Conservation (phyloP, 2,113 vertebrate species). For the Microcebus lehilahytsara region DNA sequence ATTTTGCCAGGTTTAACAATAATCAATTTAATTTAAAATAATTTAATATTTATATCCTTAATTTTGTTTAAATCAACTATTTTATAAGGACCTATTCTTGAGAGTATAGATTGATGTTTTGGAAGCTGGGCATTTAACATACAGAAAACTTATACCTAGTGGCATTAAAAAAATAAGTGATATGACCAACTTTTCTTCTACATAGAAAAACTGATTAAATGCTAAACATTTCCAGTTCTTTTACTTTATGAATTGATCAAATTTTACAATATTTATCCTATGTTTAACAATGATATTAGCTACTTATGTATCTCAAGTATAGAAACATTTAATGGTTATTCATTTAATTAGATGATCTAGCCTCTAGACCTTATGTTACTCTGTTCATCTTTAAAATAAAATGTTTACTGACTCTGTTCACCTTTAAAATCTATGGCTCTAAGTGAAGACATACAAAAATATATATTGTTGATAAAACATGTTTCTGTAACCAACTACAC, state of each 20-base stretch:
- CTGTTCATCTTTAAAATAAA: background rate
- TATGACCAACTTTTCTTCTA: background rate
- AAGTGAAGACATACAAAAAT: background rate
- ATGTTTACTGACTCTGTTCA: background rate
- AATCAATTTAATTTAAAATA: background rate
- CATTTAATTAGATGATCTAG: background rate
- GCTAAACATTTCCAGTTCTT: background rate
- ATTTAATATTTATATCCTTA: background rate
- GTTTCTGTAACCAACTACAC: constrained; percentile 35
- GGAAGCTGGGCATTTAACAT: background rate
- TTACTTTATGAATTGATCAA: background rate
- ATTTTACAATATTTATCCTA: background rate
- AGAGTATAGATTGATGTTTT: background rate
- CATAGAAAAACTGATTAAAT: background rate
- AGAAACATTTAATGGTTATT: background rate
- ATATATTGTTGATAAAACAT: constrained; percentile 57
- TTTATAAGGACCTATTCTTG: background rate
- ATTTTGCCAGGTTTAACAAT: background rate
- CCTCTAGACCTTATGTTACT: background rate
- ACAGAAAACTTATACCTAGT: background rate
- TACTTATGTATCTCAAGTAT: background rate
- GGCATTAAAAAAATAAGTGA: background rate
- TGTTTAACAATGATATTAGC: background rate
- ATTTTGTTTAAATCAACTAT: background rate
- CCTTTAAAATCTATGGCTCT: background rate